Evolutionary conservation across 2,888 invertebrate genomes (phyloP), one percentile per base, ranked within the genome.

Genomic region (Allolobophora icterica): DNA sequence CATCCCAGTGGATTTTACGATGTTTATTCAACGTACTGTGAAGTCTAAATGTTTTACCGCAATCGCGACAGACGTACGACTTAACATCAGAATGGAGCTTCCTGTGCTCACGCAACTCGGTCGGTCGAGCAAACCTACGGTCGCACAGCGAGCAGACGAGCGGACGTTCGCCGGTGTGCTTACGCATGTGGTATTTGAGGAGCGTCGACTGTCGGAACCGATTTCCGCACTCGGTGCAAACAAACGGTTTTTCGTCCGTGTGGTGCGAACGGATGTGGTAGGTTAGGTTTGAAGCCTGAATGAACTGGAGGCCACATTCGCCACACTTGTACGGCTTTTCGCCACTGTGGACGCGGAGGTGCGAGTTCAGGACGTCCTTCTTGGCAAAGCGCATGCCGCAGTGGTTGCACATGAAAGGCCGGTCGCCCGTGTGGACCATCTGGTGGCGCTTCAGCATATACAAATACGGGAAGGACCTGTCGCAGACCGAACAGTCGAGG

Each of bases 261-360:
- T 87, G 87, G 87, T 87, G 87, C 35, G 87, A 87, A 0, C 87
- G 87, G 34, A 87, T 34, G 87, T 87, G 87, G 87, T 87, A 87
- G 34, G 34, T 35, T 4, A 87, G 38, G 38, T 87, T 87, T 0
- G 87, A 87, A 2, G 35, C 87, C 38, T 87, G 87, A 24, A 87
- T 87, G 87, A 87, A 87, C 11, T 30, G 87, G n/a, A 35, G 34
- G 34, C 38, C 38, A 35, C 87, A 87, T 24, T 87, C 35, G 21
- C 87, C 87, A 19, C 87, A 87, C 24, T 24, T 35, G 35, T 35
- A 87, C 87, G 87, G 87, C 35, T 24, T 34, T 19, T 87, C 87
- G 87, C 87, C 87, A 15, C 38, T 87, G 87, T 87, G 87, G 87
- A 87, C 87, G 21, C 87, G 34, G 1, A 87, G 35, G 34, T 87